Evolutionary conservation across 2,888 invertebrate species (phyloP).

Genomic region (Epsilonema sp.): DNA sequence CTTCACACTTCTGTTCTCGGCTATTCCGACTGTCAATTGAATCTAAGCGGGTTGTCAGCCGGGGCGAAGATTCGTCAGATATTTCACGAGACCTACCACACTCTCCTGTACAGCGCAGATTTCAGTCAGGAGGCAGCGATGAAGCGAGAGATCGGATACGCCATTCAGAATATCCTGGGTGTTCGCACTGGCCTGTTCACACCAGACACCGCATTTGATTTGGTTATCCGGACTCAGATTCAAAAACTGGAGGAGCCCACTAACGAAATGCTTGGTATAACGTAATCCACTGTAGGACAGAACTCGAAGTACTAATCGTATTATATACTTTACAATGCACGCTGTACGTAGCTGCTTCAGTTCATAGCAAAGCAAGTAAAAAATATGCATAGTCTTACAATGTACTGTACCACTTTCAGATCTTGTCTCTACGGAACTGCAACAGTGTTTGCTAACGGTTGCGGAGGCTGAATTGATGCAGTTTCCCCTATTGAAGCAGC

Average conservation of each 20-base stretch:
- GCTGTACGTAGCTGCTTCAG: too few relatives aligned
- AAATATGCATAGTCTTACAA: too few relatives aligned
- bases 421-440: too few relatives aligned
- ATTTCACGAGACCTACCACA: not conserved
- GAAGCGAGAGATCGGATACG: slow-evolving; percentile 16
- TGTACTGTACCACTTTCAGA: too few relatives aligned
- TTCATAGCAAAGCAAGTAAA: too few relatives aligned
- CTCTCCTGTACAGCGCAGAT: not conserved
- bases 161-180: slow-evolving; percentile 33
- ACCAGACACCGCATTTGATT: slow-evolving; percentile 33
- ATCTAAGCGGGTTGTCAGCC: not conserved
- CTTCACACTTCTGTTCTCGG: not conserved
- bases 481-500: too few relatives aligned
- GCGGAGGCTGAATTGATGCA: too few relatives aligned
- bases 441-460: too few relatives aligned
- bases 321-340: too few relatives aligned
- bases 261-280: too few relatives aligned
- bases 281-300: too few relatives aligned
- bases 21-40: not conserved
- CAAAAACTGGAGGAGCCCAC: slow-evolving; percentile 23
- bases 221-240: slow-evolving; percentile 32
- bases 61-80: not conserved
- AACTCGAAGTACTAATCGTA: too few relatives aligned
- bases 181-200: slow-evolving; percentile 33
- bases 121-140: not conserved